Evolutionary conservation across 1,140 invertebrate genomes (phyloP).

Genomic region (Whitmania pigra): DNA sequence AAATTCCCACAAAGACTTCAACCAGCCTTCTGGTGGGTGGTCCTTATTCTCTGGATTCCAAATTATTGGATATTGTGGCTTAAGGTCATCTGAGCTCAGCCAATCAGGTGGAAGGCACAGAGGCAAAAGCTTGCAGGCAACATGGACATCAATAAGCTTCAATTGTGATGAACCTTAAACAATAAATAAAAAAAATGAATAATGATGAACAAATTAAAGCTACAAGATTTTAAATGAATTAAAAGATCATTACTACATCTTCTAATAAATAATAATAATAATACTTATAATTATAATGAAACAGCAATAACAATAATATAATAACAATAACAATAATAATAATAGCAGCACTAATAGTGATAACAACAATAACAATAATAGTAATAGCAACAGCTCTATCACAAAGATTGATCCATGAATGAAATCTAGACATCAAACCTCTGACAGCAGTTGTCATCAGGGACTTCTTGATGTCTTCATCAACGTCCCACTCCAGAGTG

Average conservation of each 20-base stretch:
- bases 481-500: constrained; percentile 21
- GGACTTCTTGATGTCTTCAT: constrained; percentile 19
- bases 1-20: constrained; percentile 21
- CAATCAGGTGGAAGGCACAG: constrained; percentile 20
- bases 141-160: neutral
- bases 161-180: constrained; percentile 23
- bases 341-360: too few species aligned
- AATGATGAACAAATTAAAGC: too few species aligned
- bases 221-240: too few species aligned
- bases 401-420: too few species aligned
- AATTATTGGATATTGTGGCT: constrained; percentile 1
- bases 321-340: too few species aligned
- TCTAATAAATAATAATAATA: too few species aligned
- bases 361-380: too few species aligned
- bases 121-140: constrained; percentile 17
- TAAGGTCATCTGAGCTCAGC: neutral
- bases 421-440: constrained; percentile 8
- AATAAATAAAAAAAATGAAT: neutral
- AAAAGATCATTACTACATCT: too few species aligned
- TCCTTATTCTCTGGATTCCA: constrained; percentile 17
- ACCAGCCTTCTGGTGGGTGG: constrained; percentile 23
- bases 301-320: too few species aligned
- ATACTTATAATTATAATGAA: too few species aligned
- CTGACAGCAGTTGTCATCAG: constrained; percentile 13
- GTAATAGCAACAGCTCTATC: too few species aligned